These are phyloP conservation scores for Tretioscincus oriximinensis DNA, from an alignment of 2,113 vertebrate genomes.

Conservation along the genomic window DNA sequence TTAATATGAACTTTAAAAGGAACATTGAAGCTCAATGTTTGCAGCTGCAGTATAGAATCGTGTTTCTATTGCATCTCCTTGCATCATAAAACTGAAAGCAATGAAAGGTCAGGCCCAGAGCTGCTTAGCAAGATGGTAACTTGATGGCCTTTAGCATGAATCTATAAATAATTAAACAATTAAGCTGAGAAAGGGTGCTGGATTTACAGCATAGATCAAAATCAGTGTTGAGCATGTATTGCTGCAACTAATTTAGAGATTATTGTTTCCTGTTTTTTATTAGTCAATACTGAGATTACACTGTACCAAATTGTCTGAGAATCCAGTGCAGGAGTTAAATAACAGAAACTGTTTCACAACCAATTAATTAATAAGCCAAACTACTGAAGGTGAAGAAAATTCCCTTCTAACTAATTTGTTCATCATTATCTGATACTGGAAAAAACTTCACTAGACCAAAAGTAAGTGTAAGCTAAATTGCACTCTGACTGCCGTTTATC, in stretches of 20 bases:
- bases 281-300: conserved; percentile 30
- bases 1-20: not conserved
- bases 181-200: not conserved
- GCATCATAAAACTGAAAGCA: too few relatives aligned
- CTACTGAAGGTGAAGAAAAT: not conserved
- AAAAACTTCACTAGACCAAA: not conserved
- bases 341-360: conserved; percentile 51
- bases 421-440: not conserved
- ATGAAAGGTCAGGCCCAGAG: not conserved
- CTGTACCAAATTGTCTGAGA: conserved; percentile 47
- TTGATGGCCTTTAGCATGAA: not conserved
- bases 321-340: conserved; percentile 52
- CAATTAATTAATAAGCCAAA: conserved; percentile 64
- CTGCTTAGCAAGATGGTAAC: too few relatives aligned
- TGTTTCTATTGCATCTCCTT: too few relatives aligned
- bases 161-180: not conserved
- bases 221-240: conserved; percentile 29
- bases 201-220: conserved; percentile 24
- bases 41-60: not conserved
- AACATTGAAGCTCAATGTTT: not conserved
- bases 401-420: not conserved
- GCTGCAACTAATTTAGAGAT: conserved; percentile 62
- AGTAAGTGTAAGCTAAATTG: not conserved
- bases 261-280: conserved; percentile 52
- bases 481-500: not conserved